phyloP scores from a whole-genome alignment of 2,888 invertebrate genomes.

The Phaonia tiefii region DNA sequence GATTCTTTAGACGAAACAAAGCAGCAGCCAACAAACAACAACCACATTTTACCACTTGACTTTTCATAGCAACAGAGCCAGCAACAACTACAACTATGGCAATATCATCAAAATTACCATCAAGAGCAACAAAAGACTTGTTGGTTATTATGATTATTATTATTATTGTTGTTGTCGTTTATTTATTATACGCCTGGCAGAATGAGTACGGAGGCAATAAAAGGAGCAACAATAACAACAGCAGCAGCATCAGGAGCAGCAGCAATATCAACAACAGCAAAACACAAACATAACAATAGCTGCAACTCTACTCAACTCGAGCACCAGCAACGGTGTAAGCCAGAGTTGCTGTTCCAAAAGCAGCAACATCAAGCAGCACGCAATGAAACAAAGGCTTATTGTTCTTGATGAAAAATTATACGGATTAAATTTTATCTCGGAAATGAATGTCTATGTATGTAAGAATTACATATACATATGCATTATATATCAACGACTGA shows the following conservation, averaged over 20 bases:
- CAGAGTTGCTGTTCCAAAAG: background rate
- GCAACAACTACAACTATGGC: background rate
- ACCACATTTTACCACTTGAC: conserved; percentile 6
- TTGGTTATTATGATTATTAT: conserved; percentile 20
- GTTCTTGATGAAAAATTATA: conserved; percentile 32
- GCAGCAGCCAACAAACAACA: conserved; percentile 1
- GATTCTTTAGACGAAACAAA: background rate
- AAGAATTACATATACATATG: no score
- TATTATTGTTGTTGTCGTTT: conserved; percentile 23
- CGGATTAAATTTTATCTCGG: conserved; percentile 19
- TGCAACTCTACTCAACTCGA: background rate
- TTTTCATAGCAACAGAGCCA: background rate
- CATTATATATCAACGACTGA: no score
- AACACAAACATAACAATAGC: background rate
- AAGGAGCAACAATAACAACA: background rate
- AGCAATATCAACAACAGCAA: background rate
- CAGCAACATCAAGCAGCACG: background rate
- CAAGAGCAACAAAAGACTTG: conserved; percentile 11
- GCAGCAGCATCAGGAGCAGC: background rate
- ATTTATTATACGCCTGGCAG: conserved; percentile 27
- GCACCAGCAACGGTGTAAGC: background rate
- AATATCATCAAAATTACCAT: no score
- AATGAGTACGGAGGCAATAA: background rate
- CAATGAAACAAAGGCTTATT: conserved; percentile 25
- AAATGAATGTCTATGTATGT: no score